Evolutionary conservation across 35 echinoderm and acorn worm genomes (phyloP), one percentile per base, ranked within the genome.

Genomic region (Strongylocentrotus purpuratus): DNA sequence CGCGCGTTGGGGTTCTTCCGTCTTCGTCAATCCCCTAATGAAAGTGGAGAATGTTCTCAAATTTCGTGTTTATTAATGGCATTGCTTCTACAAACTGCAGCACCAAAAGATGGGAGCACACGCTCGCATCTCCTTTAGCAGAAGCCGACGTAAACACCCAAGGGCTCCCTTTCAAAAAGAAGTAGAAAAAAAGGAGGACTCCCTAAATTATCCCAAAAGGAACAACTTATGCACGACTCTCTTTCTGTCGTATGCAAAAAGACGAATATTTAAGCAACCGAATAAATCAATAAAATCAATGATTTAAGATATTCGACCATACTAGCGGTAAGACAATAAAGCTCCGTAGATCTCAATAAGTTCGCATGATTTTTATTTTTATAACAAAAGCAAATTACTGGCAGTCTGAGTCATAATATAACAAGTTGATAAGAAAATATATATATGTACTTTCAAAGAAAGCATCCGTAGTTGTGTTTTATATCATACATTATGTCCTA

Each of bases 21-120:
- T 78, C 65, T 28, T 78, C 65, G 20, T n/a, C 65, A 78, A 78
- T 25, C 65, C 20, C 8, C 25, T 78, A 78, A 78, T 78, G 65
- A 78, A 78, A 78, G 65, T 78, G 65, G 65, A 78, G 65, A 78
- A 78, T n/a, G 65, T 78, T 78, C 65, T 78, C 22, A 78, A 78
- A 78, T 78, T 78, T 78, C 65, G 65, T 78, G 20, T 78, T 78
- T 78, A 78, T 78, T 78, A 78, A 78, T 78, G 65, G 65, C 65
- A 78, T 78, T 28, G 65, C 65, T n/a, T 78, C 28, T 28, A 78
- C 22, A 78, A 78, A 78, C 65, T 78, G 65, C 65, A 78, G 20
- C 65, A 22, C 22, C 65, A 78, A 78, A 28, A 78, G 22, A 78
- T 78, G 65, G 65, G 28, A 78, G 8, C 65, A n/a, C 65, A 78